Evolutionary conservation across 2,888 invertebrate genomes (phyloP), one percentile per base, ranked within the genome.

Genomic region (Nysson spinosus): DNA sequence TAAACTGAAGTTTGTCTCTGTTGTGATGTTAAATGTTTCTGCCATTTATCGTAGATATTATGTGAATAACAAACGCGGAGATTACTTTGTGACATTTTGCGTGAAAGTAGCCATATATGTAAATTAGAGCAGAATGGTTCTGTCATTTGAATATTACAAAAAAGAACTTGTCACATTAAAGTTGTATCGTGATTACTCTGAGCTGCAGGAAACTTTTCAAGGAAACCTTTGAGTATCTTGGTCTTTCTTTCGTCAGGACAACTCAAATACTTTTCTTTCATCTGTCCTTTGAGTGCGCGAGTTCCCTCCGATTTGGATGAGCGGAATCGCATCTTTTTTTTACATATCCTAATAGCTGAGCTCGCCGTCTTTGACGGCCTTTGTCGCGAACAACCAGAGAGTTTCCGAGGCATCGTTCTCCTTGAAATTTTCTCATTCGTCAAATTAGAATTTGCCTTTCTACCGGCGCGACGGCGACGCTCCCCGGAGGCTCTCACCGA

Each of bases 341-440:
- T 67, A 67, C 71, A 73, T 73, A 70, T 74, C 67, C 75, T 69
- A 75, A 77, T 73, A 63, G 61, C 55, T 66, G 58, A 26, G 11
- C 54, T 55, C 32, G 55, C 46, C 56, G 72, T 68, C 78, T 75
- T 67, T 70, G 78, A 74, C 57, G 71, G 47, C 65, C 77, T 67
- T 72, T 72, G 68, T 73, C 65, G 63, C 72, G 71, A 60, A 11
- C 35, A 34, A 32, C 44, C 30, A 32, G 19, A 47, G 62, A 37
- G 60, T 61, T 58, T 72, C 24, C 63, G 56, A 72, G 60, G 65
- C 57, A 62, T 50, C 75, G 60, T 64, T 67, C 75, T 74, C 68
- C 79, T 78, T 71, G 77, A 83, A 83, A 83, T 79, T 83, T 83
- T 79, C 78, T 83, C 83, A 83, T 82, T 83, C 83, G 83, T 81